Base-by-base conservation (phyloP, 2,888 invertebrate genomes). In the Phortica magna region DNA sequence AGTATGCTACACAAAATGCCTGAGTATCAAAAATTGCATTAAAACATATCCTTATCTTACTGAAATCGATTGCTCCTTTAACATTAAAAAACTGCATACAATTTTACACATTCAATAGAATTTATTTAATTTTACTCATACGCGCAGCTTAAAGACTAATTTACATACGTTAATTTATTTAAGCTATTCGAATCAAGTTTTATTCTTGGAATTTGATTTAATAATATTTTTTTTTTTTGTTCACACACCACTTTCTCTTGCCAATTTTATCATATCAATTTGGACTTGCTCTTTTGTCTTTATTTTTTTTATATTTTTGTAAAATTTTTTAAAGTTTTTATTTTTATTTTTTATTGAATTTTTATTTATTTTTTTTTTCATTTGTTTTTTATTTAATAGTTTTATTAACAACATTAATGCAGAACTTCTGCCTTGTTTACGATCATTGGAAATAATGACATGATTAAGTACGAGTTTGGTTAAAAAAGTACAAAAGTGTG, bases 341-440 rank as follows among this genome's bases (percentile, higher is more conserved):
- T 19, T 22, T 61, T 61, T 22, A 5, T 1, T 64, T 31, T 19
- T 31, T 12, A 14, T 31, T 31, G 10, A 64, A 64, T 39, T 19
- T 64, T 31, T 9, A 12, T 31, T 14, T 31, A 31, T 14, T 64
- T 6, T 19, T 48, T 14, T 31, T 64, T 64, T 64, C 22, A 31
- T 31, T 64, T 31, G 31, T 64, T 17, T 22, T 59, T 59, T n/a
- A 59, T 17, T 48, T 9, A 0, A 48, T 48, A 48, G 55, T 71
- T 73, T 74, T 76, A 71, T 75, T 77, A 88, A 88, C 87, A 88
- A 85, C 87, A 87, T 85, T 85, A 75, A 85, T 85, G 84, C 85
- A 79, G 87, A 83, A 74, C 81, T 71, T 71, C 22, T 22, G 19
- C 39, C 10, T 64, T 64, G 10, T 64, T 31, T 64, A 19, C 5